A percentile compares a stretch with the other conserved stretches of the same genome.
These are phyloP conservation scores for Pammene aurita DNA, from an alignment of 2,888 invertebrate genomes.

Conservation along the genomic window DNA sequence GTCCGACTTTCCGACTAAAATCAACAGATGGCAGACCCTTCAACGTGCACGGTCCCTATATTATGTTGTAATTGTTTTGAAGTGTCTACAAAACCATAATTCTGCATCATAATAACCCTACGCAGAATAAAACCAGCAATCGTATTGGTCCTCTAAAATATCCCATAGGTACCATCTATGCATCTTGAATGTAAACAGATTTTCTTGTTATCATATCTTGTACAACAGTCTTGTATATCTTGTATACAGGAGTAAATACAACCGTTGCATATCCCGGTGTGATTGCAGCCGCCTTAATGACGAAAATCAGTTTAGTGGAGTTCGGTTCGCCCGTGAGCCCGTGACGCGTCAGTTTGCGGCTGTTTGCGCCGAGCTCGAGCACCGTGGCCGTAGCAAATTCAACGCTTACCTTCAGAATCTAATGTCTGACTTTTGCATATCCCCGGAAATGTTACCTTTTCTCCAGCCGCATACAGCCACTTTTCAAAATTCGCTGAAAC, in stretches of 20 bases:
- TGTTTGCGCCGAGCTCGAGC: conserved; percentile 49
- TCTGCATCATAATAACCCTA: too few species aligned
- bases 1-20: too few species aligned
- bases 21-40: too few species aligned
- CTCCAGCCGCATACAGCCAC: neutral
- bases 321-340: conserved; percentile 52
- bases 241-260: neutral
- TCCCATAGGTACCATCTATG: too few species aligned
- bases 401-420: neutral
- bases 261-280: conserved; percentile 40
- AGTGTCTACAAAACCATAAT: too few species aligned
- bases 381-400: conserved; percentile 38
- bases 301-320: conserved; percentile 60
- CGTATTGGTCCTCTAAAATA: too few species aligned
- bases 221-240: too few species aligned
- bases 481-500: neutral
- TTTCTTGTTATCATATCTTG: too few species aligned
- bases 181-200: neutral
- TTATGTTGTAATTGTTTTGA: too few species aligned
- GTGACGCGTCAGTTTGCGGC: conserved; percentile 52
- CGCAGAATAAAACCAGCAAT: too few species aligned
- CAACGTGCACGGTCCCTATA: too few species aligned
- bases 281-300: conserved; percentile 52
- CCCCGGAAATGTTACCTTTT: conserved; percentile 1
- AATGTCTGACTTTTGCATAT: neutral